Evolutionary conservation across 2,797 vertebrate genomes (phyloP).

Genomic region (Simalia tracyae): DNA sequence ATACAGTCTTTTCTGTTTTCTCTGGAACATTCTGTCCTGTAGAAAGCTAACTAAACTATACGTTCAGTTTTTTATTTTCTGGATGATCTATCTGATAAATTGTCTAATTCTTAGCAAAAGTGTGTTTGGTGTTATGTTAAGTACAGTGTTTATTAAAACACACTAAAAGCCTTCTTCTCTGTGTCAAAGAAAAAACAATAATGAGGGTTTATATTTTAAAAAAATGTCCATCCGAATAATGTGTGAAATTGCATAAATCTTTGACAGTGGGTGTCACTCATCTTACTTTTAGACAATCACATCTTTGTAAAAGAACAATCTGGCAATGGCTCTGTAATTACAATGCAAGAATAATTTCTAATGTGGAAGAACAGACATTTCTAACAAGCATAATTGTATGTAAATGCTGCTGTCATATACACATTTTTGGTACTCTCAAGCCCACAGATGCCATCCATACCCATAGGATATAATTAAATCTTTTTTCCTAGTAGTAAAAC

Average conservation of each 20-base stretch:
- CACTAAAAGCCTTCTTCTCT: not conserved
- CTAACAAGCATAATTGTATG: not conserved
- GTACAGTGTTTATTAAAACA: not conserved
- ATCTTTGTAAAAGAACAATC: not conserved
- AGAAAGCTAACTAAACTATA: constrained; percentile 6
- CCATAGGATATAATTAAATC: not conserved
- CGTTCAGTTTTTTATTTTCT: constrained; percentile 18
- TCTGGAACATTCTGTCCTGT: not conserved
- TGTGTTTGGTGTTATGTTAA: constrained; percentile 12
- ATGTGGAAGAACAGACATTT: not conserved
- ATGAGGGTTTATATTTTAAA: not conserved
- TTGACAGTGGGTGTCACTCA: not conserved
- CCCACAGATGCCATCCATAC: not conserved
- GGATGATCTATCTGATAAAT: not conserved
- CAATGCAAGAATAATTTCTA: rapidly evolving
- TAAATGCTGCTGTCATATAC: constrained; percentile 5
- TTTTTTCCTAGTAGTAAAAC: not conserved
- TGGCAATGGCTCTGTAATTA: not conserved
- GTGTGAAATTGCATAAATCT: constrained; percentile 7
- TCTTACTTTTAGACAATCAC: constrained; percentile 7
- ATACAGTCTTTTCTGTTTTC: not conserved
- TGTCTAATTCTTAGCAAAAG: constrained; percentile 37
- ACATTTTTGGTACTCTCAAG: not conserved
- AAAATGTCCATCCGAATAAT: not conserved
- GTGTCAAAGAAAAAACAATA: not conserved